Evolutionary conservation across 2,113 vertebrate genomes (phyloP).

Genomic region (Proterorhinus semilunaris): DNA sequence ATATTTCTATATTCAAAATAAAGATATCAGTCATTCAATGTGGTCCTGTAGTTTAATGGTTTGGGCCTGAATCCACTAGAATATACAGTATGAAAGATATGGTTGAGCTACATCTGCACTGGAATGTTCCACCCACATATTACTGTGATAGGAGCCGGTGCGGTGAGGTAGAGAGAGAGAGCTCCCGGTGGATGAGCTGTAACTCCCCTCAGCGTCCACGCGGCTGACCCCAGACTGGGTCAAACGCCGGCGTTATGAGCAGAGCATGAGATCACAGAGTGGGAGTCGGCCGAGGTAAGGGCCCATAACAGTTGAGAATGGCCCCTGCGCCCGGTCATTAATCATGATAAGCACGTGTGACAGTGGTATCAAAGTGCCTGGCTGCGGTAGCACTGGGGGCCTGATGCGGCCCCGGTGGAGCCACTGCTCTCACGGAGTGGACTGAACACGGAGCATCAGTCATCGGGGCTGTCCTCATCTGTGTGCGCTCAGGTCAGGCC

Average conservation of each 20-base stretch:
- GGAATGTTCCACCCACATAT: too few species aligned
- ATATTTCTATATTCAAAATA: too few species aligned
- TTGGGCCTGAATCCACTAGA: too few species aligned
- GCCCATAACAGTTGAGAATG: background rate
- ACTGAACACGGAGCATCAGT: background rate
- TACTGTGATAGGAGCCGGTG: too few species aligned
- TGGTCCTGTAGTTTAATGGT: too few species aligned
- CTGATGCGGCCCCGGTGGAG: background rate
- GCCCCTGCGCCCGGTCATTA: background rate
- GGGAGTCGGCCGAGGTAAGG: constrained; percentile 1
- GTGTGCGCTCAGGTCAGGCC: background rate
- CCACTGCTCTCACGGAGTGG: background rate
- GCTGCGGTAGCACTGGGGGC: background rate
- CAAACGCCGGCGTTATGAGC: background rate
- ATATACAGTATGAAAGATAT: too few species aligned
- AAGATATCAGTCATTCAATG: too few species aligned
- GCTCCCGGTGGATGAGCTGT: background rate
- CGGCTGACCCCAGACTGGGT: constrained; percentile 2
- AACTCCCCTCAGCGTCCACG: background rate
- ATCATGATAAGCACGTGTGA: constrained; percentile 6
- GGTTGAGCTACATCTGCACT: too few species aligned
- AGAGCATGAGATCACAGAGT: constrained; percentile 4
- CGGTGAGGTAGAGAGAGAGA: too few species aligned
- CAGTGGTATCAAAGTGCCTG: background rate
- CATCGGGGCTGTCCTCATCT: background rate